Percentiles rank a stretch among this genome's conserved stretches.
These are phyloP conservation scores for Xenentodon cancila DNA, from an alignment of 2,797 vertebrate species.

Conservation along the genomic window DNA sequence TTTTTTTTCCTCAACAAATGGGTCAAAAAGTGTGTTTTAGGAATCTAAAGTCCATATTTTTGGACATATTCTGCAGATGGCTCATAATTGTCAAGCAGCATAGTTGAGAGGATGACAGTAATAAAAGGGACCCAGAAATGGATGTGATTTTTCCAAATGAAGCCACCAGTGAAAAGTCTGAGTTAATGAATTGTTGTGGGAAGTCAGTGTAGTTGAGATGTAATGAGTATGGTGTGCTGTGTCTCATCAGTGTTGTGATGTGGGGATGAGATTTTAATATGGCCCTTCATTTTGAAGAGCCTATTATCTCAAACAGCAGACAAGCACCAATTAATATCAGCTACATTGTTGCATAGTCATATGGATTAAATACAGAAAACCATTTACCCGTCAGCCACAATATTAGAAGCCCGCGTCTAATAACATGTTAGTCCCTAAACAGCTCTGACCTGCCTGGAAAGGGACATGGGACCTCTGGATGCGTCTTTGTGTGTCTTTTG, in stretches of 20 bases:
- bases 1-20: too few relatives aligned
- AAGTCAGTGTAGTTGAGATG: constrained; percentile 26
- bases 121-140: neutral
- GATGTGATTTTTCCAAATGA: too few relatives aligned
- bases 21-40: too few relatives aligned
- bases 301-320: constrained; percentile 40
- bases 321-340: constrained; percentile 18
- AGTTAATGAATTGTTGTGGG: constrained; percentile 33
- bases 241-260: constrained; percentile 15
- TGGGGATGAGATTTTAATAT: constrained; percentile 18
- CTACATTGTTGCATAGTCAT: too few relatives aligned
- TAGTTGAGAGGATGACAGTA: neutral
- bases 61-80: constrained; percentile 1
- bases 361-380: too few relatives aligned
- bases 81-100: neutral
- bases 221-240: constrained; percentile 14
- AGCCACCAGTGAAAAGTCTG: neutral
- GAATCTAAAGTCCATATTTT: too few relatives aligned
- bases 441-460: constrained; percentile 7
- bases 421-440: neutral
- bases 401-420: neutral
- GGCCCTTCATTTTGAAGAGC: constrained; percentile 11
- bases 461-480: neutral
- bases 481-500: neutral
- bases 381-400: neutral